Conservation (phyloP, 2,888 invertebrate species). For the Orthosia incerta region DNA sequence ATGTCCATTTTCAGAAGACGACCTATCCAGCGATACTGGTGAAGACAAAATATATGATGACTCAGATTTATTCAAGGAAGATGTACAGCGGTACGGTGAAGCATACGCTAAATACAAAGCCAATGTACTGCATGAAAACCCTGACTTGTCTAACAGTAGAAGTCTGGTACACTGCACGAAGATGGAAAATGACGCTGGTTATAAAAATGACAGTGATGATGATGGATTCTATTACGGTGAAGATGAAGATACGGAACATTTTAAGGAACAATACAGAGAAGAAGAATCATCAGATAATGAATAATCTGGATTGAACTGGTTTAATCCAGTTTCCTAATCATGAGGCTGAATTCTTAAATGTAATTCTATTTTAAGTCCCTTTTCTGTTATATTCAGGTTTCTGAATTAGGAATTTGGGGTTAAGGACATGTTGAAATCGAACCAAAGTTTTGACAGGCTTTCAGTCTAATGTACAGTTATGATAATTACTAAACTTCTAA, state of each 20-base stretch:
- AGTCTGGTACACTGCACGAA: conserved; percentile 75
- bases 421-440: no score
- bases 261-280: conserved; percentile 78
- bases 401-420: no score
- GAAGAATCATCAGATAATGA: conserved; percentile 77
- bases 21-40: conserved; percentile 87
- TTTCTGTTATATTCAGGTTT: no score
- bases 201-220: conserved; percentile 84
- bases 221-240: conserved; percentile 88
- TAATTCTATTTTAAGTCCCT: neutral
- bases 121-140: conserved; percentile 79
- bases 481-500: no score
- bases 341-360: neutral
- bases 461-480: no score
- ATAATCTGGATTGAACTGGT: conserved; percentile 73
- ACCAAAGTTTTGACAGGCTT: no score
- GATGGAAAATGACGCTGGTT: conserved; percentile 75
- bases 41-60: conserved; percentile 86
- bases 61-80: conserved; percentile 82
- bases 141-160: conserved; percentile 67
- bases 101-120: conserved; percentile 93
- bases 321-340: neutral
- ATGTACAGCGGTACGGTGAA: conserved; percentile 92
- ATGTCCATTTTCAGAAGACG: conserved; percentile 77
- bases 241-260: conserved; percentile 83